These are phyloP conservation scores for Eupithecia inturbata DNA, from an alignment of 2,888 invertebrate genomes.

Conservation along the genomic window DNA sequence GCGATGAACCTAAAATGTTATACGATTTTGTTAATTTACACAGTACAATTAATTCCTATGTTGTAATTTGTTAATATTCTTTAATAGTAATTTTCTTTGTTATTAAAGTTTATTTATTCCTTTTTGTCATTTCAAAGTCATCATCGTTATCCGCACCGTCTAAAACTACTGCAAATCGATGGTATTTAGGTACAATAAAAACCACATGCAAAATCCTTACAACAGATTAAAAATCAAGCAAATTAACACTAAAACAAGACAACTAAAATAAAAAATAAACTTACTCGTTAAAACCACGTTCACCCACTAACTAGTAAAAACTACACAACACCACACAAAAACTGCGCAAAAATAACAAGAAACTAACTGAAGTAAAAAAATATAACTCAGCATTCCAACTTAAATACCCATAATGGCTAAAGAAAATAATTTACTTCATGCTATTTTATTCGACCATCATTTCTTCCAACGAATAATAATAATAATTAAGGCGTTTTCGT, in stretches of 20 bases:
- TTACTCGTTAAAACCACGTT: constrained; percentile 35
- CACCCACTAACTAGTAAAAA: constrained; percentile 36
- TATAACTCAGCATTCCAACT: background rate
- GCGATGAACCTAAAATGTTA: constrained; percentile 81
- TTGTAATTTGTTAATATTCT: background rate
- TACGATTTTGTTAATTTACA: background rate
- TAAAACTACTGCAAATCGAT: background rate
- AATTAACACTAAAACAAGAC: constrained; percentile 14
- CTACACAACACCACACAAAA: constrained; percentile 40
- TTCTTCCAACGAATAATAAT: background rate
- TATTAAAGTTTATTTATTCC: background rate
- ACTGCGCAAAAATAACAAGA: constrained; percentile 26
- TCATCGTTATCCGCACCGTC: background rate
- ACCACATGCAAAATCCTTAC: background rate
- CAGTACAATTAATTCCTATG: no score
- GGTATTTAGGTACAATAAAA: background rate
- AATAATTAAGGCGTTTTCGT: no score
- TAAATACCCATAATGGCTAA: background rate
- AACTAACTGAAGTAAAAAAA: constrained; percentile 7
- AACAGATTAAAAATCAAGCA: constrained; percentile 12
- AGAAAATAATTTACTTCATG: background rate
- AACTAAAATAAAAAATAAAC: constrained; percentile 25
- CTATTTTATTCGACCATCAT: background rate
- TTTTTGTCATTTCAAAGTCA: background rate
- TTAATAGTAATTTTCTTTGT: background rate